These are phyloP conservation scores for Cirrhinus molitorella DNA, from an alignment of 2,797 vertebrate species.

Conservation along the genomic window DNA sequence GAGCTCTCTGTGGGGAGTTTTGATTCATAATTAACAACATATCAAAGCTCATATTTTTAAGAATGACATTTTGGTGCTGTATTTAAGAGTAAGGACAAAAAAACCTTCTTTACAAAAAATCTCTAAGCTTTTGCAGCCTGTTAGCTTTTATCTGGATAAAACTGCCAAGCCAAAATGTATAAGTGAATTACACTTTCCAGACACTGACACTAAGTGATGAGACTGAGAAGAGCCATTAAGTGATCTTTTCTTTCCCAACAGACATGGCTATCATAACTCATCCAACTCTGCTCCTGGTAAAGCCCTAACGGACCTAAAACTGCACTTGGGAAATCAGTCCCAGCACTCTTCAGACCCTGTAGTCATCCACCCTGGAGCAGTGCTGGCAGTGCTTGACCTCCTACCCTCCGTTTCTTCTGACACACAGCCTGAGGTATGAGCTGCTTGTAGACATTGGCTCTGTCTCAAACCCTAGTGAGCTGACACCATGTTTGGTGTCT, in stretches of 20 bases:
- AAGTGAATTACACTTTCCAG: neutral
- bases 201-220: conserved; percentile 6
- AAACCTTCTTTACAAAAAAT: neutral
- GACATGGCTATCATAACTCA: conserved; percentile 89
- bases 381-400: conserved; percentile 93
- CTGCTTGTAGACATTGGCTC: neutral
- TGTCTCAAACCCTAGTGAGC: neutral
- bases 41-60: neutral
- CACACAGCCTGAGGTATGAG: conserved; percentile 90
- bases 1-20: conserved; percentile 34
- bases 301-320: conserved; percentile 85
- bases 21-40: conserved; percentile 49
- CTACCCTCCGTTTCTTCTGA: conserved; percentile 90
- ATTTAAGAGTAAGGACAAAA: neutral
- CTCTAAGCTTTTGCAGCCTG: neutral
- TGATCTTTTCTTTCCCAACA: conserved; percentile 65
- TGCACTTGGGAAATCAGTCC: conserved; percentile 78
- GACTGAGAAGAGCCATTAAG: neutral
- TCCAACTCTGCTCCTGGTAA: conserved; percentile 86
- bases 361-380: conserved; percentile 94
- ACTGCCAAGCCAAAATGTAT: conserved; percentile 6
- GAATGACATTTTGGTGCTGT: neutral
- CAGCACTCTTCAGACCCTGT: conserved; percentile 85
- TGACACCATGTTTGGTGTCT: conserved; percentile 1
- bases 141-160: conserved; percentile 15